Percentiles rank a stretch among this genome's conserved stretches.
Conservation (phyloP, 1,140 invertebrate genomes). For the Procambarus clarkii region DNA sequence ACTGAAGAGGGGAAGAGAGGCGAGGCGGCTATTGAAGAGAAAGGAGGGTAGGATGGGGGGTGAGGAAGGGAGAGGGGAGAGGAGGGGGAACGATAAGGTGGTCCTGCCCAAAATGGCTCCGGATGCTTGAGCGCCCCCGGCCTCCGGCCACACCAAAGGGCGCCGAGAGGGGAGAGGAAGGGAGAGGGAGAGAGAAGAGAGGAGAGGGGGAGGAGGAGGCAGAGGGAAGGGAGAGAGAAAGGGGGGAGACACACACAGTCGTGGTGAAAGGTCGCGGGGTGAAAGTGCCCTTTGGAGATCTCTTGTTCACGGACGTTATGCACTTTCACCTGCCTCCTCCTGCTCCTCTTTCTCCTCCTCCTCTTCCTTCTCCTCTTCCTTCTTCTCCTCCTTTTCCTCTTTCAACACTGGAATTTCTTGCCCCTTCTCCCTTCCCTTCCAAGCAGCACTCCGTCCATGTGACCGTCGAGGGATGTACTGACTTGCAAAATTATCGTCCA, state of each 20-base stretch:
- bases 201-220: not conserved
- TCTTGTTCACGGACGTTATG: constrained; percentile 7
- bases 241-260: not conserved
- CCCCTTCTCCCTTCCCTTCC: not conserved
- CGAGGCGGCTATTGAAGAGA: not conserved
- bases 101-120: constrained; percentile 43
- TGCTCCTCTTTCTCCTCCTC: constrained; percentile 14
- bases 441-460: too few relatives aligned
- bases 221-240: not conserved
- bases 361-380: not conserved
- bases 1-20: not conserved
- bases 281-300: constrained; percentile 31
- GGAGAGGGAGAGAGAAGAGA: too few relatives aligned
- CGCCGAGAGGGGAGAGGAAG: not conserved
- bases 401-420: not conserved
- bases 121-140: constrained; percentile 35
- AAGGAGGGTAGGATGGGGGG: not conserved
- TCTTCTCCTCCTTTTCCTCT: not conserved
- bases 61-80: too few relatives aligned
- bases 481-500: too few relatives aligned
- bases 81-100: not conserved
- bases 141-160: constrained; percentile 19
- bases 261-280: constrained; percentile 35
- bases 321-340: not conserved
- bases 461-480: too few relatives aligned